Evolutionary conservation across 2,888 invertebrate genomes (phyloP).

Genomic region (Drosophila buzzatii): DNA sequence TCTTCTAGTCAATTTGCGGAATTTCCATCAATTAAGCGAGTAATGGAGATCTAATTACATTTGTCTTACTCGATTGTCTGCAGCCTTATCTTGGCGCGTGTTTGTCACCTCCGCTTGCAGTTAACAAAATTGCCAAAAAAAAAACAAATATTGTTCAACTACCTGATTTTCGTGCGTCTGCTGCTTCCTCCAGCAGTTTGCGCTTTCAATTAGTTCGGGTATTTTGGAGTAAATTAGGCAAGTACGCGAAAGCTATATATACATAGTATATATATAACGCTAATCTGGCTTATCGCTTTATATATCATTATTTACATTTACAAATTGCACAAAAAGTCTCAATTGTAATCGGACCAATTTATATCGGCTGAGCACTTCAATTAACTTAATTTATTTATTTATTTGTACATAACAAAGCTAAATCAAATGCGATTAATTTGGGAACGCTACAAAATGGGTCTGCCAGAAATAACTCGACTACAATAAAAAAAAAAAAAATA

Average conservation of each 20-base stretch:
- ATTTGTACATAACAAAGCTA: slow-evolving; percentile 2
- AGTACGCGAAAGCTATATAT: neutral
- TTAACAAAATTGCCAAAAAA: slow-evolving; percentile 9
- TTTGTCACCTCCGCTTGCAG: neutral
- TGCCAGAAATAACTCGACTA: neutral
- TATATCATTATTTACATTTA: slow-evolving; percentile 2
- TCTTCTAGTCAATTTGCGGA: neutral
- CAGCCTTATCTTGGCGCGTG: slow-evolving; percentile 16
- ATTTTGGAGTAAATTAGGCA: neutral
- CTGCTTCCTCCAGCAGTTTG: no score
- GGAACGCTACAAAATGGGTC: neutral
- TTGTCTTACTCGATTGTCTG: slow-evolving; percentile 13
- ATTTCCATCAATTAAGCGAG: slow-evolving; percentile 23
- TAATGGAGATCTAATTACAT: slow-evolving; percentile 34
- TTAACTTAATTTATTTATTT: slow-evolving; percentile 20
- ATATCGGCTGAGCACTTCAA: neutral
- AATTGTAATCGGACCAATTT: slow-evolving; percentile 9
- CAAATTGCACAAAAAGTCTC: neutral
- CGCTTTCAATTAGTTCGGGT: slow-evolving; percentile 3
- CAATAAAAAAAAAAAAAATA: neutral
- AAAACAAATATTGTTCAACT: no score
- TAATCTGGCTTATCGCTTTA: no score
- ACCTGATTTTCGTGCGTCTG: no score
- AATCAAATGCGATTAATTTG: slow-evolving; percentile 8
- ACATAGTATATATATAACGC: no score